Evolutionary conservation across 2,888 invertebrate species (phyloP).

Genomic region (Drosophila borborema): DNA sequence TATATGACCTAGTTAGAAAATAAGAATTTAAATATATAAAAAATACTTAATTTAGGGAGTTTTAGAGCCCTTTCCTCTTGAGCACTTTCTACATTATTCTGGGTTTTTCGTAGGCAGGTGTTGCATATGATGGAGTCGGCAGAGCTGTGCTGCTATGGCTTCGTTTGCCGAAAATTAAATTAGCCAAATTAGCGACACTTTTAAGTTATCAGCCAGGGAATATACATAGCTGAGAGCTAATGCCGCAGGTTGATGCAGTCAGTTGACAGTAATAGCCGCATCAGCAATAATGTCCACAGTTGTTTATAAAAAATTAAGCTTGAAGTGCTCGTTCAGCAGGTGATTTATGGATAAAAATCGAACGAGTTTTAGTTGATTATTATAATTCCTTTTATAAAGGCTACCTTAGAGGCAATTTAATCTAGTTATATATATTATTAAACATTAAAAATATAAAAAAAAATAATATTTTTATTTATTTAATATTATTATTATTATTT

Average conservation of each 20-base stretch:
- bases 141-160: conserved; percentile 52
- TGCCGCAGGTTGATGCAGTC: conserved; percentile 28
- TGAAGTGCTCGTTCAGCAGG: conserved; percentile 57
- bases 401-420: too few relatives aligned
- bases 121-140: conserved; percentile 14
- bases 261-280: conserved; percentile 12
- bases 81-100: conserved; percentile 29
- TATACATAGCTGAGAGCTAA: conserved; percentile 46
- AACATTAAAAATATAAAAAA: not conserved
- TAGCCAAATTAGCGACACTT: conserved; percentile 74
- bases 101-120: conserved; percentile 38
- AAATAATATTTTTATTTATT: conserved; percentile 10
- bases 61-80: not conserved
- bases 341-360: conserved; percentile 13
- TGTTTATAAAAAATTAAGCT: conserved; percentile 56
- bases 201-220: conserved; percentile 61
- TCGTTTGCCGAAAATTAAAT: conserved; percentile 69
- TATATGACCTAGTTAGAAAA: not conserved
- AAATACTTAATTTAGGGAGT: not conserved
- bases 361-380: not conserved
- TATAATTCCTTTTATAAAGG: too few relatives aligned
- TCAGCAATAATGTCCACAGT: conserved; percentile 48
- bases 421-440: too few relatives aligned
- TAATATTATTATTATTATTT: not conserved
- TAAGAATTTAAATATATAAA: not conserved